A percentile compares a stretch with the other conserved stretches of the same genome.
Evolutionary conservation across 2,797 vertebrate species (phyloP).

Genomic region (Argyrosomus regius): DNA sequence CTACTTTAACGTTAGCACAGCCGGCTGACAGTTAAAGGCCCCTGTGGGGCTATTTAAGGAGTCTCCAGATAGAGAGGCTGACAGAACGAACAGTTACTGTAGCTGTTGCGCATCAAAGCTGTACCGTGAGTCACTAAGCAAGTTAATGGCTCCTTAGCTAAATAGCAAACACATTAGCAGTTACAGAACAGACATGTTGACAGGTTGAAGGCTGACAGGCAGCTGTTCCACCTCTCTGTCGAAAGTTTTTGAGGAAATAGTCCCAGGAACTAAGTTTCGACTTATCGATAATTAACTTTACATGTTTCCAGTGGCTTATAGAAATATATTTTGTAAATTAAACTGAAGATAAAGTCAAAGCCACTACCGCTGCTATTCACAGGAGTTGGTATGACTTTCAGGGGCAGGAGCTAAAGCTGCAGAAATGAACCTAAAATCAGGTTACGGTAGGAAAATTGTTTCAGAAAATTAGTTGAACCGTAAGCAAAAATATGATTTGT

Average conservation of each 20-base stretch:
- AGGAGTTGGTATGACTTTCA: not conserved
- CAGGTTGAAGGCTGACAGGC: conserved; percentile 64
- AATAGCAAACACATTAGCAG: conserved; percentile 72
- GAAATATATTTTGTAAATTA: conserved; percentile 20
- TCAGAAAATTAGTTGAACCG: no score
- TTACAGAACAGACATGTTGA: conserved; percentile 61
- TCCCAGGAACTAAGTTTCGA: conserved; percentile 17
- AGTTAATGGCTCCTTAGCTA: conserved; percentile 72
- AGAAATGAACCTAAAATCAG: not conserved
- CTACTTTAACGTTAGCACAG: conserved; percentile 65
- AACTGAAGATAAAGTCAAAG: not conserved
- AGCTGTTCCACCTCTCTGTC: conserved; percentile 43
- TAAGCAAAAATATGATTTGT: no score
- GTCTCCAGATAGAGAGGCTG: conserved; percentile 68
- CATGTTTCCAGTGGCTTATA: not conserved
- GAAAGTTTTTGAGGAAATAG: conserved; percentile 20
- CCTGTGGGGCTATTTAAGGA: conserved; percentile 71
- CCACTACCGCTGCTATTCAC: fast-evolving
- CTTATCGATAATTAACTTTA: conserved; percentile 22
- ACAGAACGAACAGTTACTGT: conserved; percentile 66
- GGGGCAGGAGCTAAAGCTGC: no score
- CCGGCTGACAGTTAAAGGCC: conserved; percentile 70
- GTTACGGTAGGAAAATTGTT: not conserved
- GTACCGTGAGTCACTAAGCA: conserved; percentile 65
- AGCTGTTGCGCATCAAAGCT: conserved; percentile 66